Evolutionary conservation across 2,888 invertebrate genomes (phyloP).

Genomic region (Cryptus viduatorius): DNA sequence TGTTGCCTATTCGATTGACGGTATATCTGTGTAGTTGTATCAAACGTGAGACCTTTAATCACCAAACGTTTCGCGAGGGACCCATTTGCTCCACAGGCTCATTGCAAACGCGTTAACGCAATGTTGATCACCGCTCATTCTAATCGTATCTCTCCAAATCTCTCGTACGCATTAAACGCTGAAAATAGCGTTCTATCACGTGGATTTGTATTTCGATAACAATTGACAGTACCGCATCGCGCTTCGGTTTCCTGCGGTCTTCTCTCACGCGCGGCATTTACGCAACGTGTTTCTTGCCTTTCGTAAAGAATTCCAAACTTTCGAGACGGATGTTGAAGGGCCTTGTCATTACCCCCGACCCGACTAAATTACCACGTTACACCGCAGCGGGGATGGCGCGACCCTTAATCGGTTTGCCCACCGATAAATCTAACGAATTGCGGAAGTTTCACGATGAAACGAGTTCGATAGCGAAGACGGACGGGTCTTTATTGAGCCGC

Average conservation of each 20-base stretch:
- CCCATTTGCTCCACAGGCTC: background rate
- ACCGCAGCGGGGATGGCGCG: conserved; percentile 58
- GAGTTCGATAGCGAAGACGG: conserved; percentile 1
- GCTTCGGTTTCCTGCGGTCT: conserved; percentile 8
- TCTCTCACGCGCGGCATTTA: conserved; percentile 5
- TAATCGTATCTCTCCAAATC: conserved; percentile 1
- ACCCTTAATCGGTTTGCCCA: conserved; percentile 49
- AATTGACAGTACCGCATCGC: background rate
- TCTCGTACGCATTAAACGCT: background rate
- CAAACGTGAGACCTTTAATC: conserved; percentile 20
- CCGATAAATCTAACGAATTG: conserved; percentile 48
- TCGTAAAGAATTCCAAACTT: conserved; percentile 32
- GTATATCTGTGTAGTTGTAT: background rate
- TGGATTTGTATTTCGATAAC: conserved; percentile 5
- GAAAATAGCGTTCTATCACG: conserved; percentile 11
- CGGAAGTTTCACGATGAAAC: conserved; percentile 41
- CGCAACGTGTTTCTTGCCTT: conserved; percentile 15
- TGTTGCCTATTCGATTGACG: conserved; percentile 33
- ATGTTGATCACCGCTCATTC: background rate
- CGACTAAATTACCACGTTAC: conserved; percentile 45
- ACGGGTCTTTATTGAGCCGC: conserved; percentile 34
- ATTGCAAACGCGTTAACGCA: conserved; percentile 17
- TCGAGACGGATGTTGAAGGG: background rate
- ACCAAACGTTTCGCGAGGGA: conserved; percentile 11
- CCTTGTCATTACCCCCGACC: background rate